phyloP scores from a whole-genome alignment of 2,888 invertebrate species.

The Liodrosophila aerea region DNA sequence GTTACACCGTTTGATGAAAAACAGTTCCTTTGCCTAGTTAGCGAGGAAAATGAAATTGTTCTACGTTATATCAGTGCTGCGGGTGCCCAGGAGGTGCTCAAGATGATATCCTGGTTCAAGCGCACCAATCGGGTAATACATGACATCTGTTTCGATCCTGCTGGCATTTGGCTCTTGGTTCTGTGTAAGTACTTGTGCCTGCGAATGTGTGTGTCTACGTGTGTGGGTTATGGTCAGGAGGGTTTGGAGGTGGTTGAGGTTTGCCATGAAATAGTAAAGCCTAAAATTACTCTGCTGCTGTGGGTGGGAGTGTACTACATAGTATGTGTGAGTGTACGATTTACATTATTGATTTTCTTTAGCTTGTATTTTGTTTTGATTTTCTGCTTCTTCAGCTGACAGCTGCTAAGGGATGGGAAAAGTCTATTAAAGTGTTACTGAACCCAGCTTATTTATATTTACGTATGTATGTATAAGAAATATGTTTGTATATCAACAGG shows the following conservation, averaged over 20 bases:
- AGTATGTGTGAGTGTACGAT: constrained; percentile 34
- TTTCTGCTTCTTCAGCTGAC: constrained; percentile 32
- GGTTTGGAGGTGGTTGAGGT: constrained; percentile 1
- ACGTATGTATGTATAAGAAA: not conserved
- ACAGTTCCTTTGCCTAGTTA: constrained; percentile 81
- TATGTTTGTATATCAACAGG: constrained; percentile 68
- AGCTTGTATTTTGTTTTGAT: constrained; percentile 64
- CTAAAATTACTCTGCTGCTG: constrained; percentile 54
- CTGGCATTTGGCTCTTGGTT: constrained; percentile 84
- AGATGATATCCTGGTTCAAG: constrained; percentile 81
- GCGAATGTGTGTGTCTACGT: constrained; percentile 1
- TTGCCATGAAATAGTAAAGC: constrained; percentile 42
- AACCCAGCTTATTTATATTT: constrained; percentile 26
- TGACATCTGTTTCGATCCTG: constrained; percentile 92
- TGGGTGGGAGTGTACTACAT: constrained; percentile 13
- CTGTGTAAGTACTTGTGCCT: constrained; percentile 79
- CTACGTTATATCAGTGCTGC: constrained; percentile 79
- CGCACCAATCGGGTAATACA: constrained; percentile 83
- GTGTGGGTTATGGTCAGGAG: not conserved
- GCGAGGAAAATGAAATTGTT: constrained; percentile 81
- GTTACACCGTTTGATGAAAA: constrained; percentile 79
- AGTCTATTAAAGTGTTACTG: constrained; percentile 36
- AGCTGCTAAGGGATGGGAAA: not conserved
- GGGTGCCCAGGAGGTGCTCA: constrained; percentile 78
- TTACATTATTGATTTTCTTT: constrained; percentile 69